Percentiles rank a stretch among this genome's conserved stretches.
These are phyloP conservation scores for Orthosia gracilis DNA, from an alignment of 2,888 invertebrate species.

Conservation along the genomic window DNA sequence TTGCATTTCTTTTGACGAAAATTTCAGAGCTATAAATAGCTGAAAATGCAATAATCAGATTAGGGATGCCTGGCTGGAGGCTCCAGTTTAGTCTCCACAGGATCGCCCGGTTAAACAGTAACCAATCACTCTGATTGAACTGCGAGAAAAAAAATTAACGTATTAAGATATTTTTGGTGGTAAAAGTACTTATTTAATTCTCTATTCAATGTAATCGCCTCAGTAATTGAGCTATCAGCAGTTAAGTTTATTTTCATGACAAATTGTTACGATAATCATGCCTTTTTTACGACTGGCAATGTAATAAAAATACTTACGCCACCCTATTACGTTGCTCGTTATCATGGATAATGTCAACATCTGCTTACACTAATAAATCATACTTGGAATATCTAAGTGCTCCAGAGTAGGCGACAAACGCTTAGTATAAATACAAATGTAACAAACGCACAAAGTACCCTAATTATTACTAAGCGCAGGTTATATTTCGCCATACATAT, in stretches of 20 bases:
- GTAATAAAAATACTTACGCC: conserved; percentile 30
- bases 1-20: background rate
- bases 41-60: background rate
- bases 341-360: conserved; percentile 46
- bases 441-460: background rate
- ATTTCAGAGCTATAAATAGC: background rate
- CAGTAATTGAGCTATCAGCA: background rate
- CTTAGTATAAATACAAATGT: conserved; percentile 12
- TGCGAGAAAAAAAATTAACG: too few species aligned
- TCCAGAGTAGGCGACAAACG: conserved; percentile 15
- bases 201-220: background rate
- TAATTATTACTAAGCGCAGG: background rate
- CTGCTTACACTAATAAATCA: conserved; percentile 48
- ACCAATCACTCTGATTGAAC: too few species aligned
- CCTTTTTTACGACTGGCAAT: conserved; percentile 17
- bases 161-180: too few species aligned
- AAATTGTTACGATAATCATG: conserved; percentile 10
- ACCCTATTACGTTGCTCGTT: conserved; percentile 36
- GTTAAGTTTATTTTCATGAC: conserved; percentile 4
- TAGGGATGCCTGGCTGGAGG: too few species aligned
- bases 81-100: too few species aligned
- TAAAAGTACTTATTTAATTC: background rate
- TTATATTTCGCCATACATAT: too few species aligned
- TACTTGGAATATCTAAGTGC: conserved; percentile 41
- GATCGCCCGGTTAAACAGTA: too few species aligned